Conservation (phyloP, 2,113 vertebrate genomes). For the Barbus barbus region DNA sequence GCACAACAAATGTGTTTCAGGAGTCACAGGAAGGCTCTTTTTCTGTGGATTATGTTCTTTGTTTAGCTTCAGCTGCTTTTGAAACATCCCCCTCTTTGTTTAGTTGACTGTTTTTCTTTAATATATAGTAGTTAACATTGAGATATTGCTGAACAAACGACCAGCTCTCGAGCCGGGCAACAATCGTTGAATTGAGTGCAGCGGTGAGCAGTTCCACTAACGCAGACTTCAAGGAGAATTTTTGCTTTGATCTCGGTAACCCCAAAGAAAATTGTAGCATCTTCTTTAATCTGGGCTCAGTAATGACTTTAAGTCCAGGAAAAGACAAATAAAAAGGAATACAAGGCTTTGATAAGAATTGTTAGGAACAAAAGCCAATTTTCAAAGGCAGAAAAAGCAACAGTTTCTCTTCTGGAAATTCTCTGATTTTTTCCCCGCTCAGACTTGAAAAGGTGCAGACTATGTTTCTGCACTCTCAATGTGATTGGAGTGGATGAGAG, state of each 20-base stretch:
- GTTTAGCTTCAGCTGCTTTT: background rate
- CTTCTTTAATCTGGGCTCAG: slow-evolving; percentile 84
- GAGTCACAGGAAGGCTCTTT: background rate
- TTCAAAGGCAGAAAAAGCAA: slow-evolving; percentile 84
- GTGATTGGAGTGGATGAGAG: slow-evolving; percentile 78
- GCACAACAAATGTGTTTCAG: background rate
- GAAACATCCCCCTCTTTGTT: background rate
- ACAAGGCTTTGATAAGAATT: slow-evolving; percentile 87
- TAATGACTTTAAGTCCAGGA: slow-evolving; percentile 87
- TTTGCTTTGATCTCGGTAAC: slow-evolving; percentile 82
- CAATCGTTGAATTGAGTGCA: slow-evolving; percentile 72
- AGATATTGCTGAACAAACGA: slow-evolving; percentile 61
- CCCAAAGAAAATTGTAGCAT: slow-evolving; percentile 83
- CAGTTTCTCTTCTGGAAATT: slow-evolving; percentile 79
- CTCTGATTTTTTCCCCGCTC: slow-evolving; percentile 60
- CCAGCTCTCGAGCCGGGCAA: slow-evolving; percentile 65
- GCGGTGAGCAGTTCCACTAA: slow-evolving; percentile 71
- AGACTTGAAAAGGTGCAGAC: slow-evolving; percentile 82
- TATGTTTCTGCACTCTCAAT: slow-evolving; percentile 77
- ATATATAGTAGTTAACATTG: slow-evolving; percentile 46
- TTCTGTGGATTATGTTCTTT: background rate
- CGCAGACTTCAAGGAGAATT: slow-evolving; percentile 84
- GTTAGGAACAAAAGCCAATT: slow-evolving; percentile 84
- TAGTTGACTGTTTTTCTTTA: slow-evolving; percentile 41
- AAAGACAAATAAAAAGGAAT: slow-evolving; percentile 89